Base-by-base conservation (phyloP, 2,113 vertebrate species). In the Glaucidium brasilianum region DNA sequence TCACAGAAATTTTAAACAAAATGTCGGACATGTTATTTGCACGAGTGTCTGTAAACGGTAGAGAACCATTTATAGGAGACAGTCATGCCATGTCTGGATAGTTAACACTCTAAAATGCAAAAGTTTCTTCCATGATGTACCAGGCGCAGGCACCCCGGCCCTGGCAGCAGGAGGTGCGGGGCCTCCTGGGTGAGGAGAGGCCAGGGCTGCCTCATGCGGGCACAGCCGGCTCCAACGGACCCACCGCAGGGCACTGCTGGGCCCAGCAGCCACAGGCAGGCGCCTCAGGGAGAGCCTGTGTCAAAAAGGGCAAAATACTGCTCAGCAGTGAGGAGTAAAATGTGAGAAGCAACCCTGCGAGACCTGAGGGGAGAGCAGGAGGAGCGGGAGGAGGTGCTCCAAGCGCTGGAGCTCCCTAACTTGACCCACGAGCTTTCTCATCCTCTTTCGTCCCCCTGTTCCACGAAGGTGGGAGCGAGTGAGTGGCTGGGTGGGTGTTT, bases 201-300 rank as follows among this genome's bases (percentile, higher is more conserved):
- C 6, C 0, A 0, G 12, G 45, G 27, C 29, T 20, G 23, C 35
- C 52, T 10, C 18, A 2, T 1, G 10, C 32, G 1, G 50, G 19
- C n/a, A 18, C 17, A 16, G 39, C 11, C 3, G 0, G 26, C 11
- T 39, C 56, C 75, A 50, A 1, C 1, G 1, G 18, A 4, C 15
- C 13, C n/a, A 8, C 10, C 1, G 1, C 12, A 13, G 69, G 39
- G 32, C 52, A 22, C 0, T 0, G 75, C 29, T 4, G 4, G 35
- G 34, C 8, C 27, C 49, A 0, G 0, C 20, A n/a, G 49, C 16
- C 12, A 2, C 0, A 0, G 29, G 13, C 0, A 1, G 25, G 23
- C 5, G 3, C 15, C 9, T 17, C 5, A 3, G 35, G 16, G 22
- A 55, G 50, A 20, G 10, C n/a, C 18, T 10, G 9, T 6, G 1